Base-by-base conservation (phyloP, 2,797 vertebrate genomes). In the Rhyacichthys aspro region DNA sequence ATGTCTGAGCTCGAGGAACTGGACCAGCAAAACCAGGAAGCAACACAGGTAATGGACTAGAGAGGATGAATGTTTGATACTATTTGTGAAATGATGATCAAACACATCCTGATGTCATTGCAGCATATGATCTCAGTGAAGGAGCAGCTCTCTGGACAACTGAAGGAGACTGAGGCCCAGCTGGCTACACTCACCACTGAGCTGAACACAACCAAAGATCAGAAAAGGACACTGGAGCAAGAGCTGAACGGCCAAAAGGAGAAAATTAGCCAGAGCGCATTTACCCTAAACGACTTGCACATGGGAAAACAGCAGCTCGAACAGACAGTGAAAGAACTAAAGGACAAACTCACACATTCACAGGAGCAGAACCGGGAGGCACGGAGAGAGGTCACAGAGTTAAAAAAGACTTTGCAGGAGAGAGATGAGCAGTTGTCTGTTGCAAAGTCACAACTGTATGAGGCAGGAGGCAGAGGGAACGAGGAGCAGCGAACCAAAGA, bases 1-100 rank as follows among this genome's bases (percentile, higher is more conserved):
- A 70, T 89, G 65, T 84, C 84, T 0, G 96, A 98, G 68, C 64
- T 99, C 72, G 97, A 98, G 83, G 96, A 98, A 79, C 76, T 99
- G 15, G 98, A 99, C 76, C 91, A 61, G 45, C 96, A 99, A 80
- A 99, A 98, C 86, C 96, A 97, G 76, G 96, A 98, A 72, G 96
- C 95, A 67, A 98, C 95, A 32, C 92, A 96, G 96, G 97, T 99
- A 76, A 36, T 9, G n/a, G 1, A 48, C 10, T 1, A 7, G 6
- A 0, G 14, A 16, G 2, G 11, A 17, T 10, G 5, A 0, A 5
- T 15, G 3, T 32, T 3, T 23, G n/a, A 17, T 28, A 8, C 33
- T n/a, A 42, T 42, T n/a, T 42, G 2, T 42, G 7, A 5, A 41
- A 41, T 7, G 6, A 41, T 5, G 4, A 7, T n/a, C n/a, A n/a